Evolutionary conservation across 2,797 vertebrate genomes (phyloP).

Genomic region (Echiichthys vipera): DNA sequence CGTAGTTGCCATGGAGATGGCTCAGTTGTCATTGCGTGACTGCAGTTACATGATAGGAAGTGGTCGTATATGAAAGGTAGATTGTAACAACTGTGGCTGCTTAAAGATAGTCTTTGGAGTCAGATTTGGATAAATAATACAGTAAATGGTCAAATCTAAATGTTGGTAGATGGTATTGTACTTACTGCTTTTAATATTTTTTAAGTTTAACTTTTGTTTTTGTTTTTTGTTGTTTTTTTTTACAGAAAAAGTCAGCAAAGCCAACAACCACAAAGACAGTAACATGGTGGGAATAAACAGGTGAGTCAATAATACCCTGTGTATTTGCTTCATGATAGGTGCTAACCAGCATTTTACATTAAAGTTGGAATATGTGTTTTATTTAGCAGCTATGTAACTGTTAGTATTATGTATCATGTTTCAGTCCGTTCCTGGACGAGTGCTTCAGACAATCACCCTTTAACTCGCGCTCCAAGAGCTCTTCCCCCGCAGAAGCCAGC

Average conservation of each 20-base stretch:
- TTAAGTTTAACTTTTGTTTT: not conserved
- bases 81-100: not conserved
- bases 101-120: not conserved
- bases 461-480: slow-evolving; percentile 94
- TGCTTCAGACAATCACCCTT: slow-evolving; percentile 99
- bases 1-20: too few relatives aligned
- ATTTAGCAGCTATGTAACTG: slow-evolving; percentile 26
- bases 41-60: too few relatives aligned
- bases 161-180: not conserved
- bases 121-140: not conserved
- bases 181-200: not conserved
- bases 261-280: slow-evolving; percentile 95
- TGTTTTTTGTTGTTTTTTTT: slow-evolving; percentile 30
- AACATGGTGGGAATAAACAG: slow-evolving; percentile 92
- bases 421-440: slow-evolving; percentile 96
- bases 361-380: not conserved
- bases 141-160: not conserved
- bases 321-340: not conserved
- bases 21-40: too few relatives aligned
- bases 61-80: not conserved
- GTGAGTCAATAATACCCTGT: slow-evolving; percentile 78
- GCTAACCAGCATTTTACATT: not conserved
- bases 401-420: slow-evolving; percentile 45
- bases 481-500: slow-evolving; percentile 89
- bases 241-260: slow-evolving; percentile 99